Evolutionary conservation across 2,888 invertebrate species (phyloP), one percentile per base, ranked within the genome.

Genomic region (Eristalis pertinax): DNA sequence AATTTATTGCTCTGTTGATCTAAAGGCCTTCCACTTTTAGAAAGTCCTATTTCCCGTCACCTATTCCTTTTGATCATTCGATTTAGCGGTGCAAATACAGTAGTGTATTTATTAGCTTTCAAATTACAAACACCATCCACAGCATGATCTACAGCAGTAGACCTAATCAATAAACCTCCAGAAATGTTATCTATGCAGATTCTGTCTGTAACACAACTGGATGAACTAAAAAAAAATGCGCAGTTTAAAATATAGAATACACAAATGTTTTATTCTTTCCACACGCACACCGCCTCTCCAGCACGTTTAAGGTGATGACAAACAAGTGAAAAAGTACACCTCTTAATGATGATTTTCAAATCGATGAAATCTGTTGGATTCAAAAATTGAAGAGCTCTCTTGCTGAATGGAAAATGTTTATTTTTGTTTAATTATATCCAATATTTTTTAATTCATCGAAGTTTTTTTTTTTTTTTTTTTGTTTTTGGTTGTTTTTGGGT

Each of bases 241-340:
- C 19, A 50, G 1, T 50, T 19, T 13, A 38, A 38, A 13, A 38
- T 13, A 38, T 13, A 13, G 38, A 38, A 38, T 38, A 13, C 38
- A 38, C 3, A 38, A 38, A 38, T 13, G 13, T 38, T 38, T 38
- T 4, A 38, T 38, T 38, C 13, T 11, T 38, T 8, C 38, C 3
- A 13, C 38, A 8, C 11, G 1, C 50, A 1, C 50, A 8, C n/a
- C 50, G 7, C 8, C 19, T 19, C 19, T 19, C 19, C 50, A 50
- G n/a, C 50, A 19, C 50, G 7, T 60, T 29, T 4, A 26, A 15
- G 60, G 60, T 60, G 60, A 60, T 13, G 60, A 60, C 60, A 60
- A 60, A 26, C 60, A 60, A 60, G 60, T 60, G 60, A 60, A 60
- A 60, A 60, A 60, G 60, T 60, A 60, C 60, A 60, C 60, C 60